Conservation (phyloP, 2,888 invertebrate species). For the Volucella inanis region DNA sequence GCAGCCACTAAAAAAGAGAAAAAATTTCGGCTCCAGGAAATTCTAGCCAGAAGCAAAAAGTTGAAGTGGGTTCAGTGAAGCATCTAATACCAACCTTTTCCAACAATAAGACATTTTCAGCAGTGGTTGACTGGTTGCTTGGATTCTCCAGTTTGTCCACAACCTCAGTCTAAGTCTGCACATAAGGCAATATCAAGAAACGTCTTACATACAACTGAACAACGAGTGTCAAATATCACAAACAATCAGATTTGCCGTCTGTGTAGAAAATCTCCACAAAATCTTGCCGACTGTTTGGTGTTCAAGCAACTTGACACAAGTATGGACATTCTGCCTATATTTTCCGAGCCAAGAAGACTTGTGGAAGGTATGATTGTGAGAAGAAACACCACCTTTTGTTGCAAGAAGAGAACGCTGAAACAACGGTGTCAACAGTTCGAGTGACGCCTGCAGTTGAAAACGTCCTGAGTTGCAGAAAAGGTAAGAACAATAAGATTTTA, state of each 20-base stretch:
- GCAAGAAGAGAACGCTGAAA: no score
- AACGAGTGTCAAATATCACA: neutral
- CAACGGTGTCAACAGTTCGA: no score
- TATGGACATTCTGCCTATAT: neutral
- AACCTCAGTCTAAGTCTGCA: no score
- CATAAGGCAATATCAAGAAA: no score
- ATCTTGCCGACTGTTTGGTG: neutral
- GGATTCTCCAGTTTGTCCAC: neutral
- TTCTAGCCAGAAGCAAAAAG: slow-evolving; percentile 8
- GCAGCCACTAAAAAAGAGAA: no score
- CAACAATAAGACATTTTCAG: neutral
- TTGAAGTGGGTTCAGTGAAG: neutral
- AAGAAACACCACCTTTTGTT: neutral
- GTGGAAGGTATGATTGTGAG: slow-evolving; percentile 2
- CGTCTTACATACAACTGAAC: slow-evolving; percentile 4
- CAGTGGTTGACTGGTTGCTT: neutral
- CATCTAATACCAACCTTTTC: neutral
- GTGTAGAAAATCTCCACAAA: neutral
- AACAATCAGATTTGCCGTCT: neutral
- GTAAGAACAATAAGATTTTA: no score
- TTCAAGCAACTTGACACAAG: neutral
- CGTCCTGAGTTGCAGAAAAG: no score
- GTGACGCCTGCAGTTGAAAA: no score
- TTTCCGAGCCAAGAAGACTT: neutral
- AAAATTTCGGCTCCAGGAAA: no score